These are phyloP conservation scores for Anastrepha ludens DNA, from an alignment of 1,140 invertebrate genomes.

Conservation along the genomic window DNA sequence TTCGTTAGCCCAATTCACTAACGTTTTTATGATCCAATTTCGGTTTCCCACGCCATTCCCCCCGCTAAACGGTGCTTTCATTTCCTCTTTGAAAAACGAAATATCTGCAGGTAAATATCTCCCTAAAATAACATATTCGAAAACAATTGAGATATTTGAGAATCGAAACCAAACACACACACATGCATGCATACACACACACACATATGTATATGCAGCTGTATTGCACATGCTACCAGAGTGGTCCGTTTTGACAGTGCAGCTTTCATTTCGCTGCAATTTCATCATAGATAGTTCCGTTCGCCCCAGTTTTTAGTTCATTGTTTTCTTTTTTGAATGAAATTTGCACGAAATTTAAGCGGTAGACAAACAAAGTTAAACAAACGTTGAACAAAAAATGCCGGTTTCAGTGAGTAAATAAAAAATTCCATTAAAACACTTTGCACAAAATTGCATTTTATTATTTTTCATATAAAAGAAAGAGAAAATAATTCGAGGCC, in stretches of 20 bases:
- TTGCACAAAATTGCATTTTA: conserved; percentile 46
- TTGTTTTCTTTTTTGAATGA: background rate
- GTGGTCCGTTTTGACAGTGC: background rate
- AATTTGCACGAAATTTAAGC: conserved; percentile 34
- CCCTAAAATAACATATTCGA: background rate
- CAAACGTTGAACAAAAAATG: conserved; percentile 5
- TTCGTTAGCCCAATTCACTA: too few relatives aligned
- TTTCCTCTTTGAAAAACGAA: too few relatives aligned
- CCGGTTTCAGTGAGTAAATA: conserved; percentile 37
- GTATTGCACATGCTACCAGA: background rate
- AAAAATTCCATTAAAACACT: conserved; percentile 52
- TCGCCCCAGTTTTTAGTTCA: background rate
- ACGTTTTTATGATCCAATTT: too few relatives aligned
- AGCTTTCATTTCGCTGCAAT: background rate
- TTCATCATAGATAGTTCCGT: background rate
- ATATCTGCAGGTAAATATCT: too few relatives aligned
- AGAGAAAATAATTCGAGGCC: background rate
- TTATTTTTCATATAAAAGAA: background rate
- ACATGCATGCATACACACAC: too few relatives aligned
- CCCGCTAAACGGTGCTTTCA: too few relatives aligned
- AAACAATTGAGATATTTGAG: conserved; percentile 33
- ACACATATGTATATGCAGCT: background rate
- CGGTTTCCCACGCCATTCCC: too few relatives aligned
- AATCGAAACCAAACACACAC: background rate
- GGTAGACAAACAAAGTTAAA: conserved; percentile 42